A percentile compares a stretch with the other conserved stretches of the same genome.
Conservation (phyloP, 1,140 invertebrate species). For the Philotrypesis tridentata region DNA sequence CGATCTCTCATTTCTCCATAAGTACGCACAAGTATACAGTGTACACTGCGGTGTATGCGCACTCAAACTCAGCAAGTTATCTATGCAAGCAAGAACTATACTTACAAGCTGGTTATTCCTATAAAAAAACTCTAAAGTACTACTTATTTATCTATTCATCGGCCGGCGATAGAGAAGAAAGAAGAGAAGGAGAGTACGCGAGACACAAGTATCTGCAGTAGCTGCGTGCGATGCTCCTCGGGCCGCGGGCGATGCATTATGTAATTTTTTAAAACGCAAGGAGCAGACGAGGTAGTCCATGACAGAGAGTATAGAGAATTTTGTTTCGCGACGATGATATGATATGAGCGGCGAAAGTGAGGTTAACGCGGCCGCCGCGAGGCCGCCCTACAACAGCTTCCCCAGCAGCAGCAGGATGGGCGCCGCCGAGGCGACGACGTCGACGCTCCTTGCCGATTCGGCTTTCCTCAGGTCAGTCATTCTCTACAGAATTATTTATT, state of each 20-base stretch:
- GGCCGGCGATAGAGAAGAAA: not conserved
- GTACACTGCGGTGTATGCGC: too few relatives aligned
- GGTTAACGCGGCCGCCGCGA: conserved; percentile 20
- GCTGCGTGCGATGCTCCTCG: not conserved
- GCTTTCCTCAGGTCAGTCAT: conserved; percentile 12
- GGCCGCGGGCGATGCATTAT: conserved; percentile 9
- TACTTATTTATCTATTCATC: not conserved
- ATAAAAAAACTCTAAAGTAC: too few relatives aligned
- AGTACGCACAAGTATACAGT: too few relatives aligned
- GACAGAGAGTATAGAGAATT: not conserved
- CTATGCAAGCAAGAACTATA: too few relatives aligned
- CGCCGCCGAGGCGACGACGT: not conserved
- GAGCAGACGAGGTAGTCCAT: not conserved
- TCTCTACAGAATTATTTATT: not conserved
- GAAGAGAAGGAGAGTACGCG: not conserved
- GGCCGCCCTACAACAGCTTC: conserved; percentile 11
- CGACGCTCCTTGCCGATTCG: not conserved
- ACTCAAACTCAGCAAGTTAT: too few relatives aligned
- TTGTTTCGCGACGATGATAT: not conserved
- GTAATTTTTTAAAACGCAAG: conserved; percentile 17
- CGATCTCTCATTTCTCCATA: too few relatives aligned
- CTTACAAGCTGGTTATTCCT: too few relatives aligned
- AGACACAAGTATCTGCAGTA: not conserved
- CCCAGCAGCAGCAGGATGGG: conserved; percentile 2
- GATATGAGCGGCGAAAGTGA: conserved; percentile 39